phyloP scores from a whole-genome alignment of 1,140 invertebrate species.

The Cardiocondyla obscurior region DNA sequence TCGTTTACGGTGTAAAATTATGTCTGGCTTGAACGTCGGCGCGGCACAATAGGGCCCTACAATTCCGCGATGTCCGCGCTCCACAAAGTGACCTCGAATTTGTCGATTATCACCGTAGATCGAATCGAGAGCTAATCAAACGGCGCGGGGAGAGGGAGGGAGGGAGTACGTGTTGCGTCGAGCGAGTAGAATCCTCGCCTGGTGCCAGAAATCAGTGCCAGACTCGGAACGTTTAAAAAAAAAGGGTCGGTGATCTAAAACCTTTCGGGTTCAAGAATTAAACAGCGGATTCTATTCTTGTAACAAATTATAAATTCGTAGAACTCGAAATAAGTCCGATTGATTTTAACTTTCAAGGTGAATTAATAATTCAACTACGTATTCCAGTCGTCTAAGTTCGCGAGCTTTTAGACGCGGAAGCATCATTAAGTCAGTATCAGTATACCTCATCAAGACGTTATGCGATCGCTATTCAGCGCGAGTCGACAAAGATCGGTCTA shows the following conservation, averaged over 20 bases:
- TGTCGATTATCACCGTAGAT: slow-evolving; percentile 52
- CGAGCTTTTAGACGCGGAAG: not conserved
- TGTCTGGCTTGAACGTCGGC: slow-evolving; percentile 37
- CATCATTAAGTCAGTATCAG: slow-evolving; percentile 44
- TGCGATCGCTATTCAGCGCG: slow-evolving; percentile 32
- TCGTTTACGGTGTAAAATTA: slow-evolving; percentile 55
- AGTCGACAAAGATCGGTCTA: slow-evolving; percentile 11
- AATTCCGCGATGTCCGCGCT: slow-evolving; percentile 46
- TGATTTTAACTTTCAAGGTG: not conserved
- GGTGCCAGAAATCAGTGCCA: slow-evolving; percentile 3
- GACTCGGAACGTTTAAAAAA: not conserved
- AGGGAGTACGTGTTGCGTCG: slow-evolving; percentile 35
- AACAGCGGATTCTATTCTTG: not conserved
- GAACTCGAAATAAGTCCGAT: not conserved
- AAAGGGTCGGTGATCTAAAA: not conserved
- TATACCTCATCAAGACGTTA: slow-evolving; percentile 44
- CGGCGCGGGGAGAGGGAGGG: not conserved
- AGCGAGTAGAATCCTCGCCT: not conserved
- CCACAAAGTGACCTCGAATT: slow-evolving; percentile 56
- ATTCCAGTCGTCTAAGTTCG: not conserved
- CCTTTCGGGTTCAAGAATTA: not conserved
- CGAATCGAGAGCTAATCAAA: slow-evolving; percentile 42
- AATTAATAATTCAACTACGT: not conserved
- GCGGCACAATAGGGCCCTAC: slow-evolving; percentile 44
- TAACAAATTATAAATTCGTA: not conserved